Conservation (phyloP, 2,113 vertebrate genomes). For the Mesembrinibis cayennensis region DNA sequence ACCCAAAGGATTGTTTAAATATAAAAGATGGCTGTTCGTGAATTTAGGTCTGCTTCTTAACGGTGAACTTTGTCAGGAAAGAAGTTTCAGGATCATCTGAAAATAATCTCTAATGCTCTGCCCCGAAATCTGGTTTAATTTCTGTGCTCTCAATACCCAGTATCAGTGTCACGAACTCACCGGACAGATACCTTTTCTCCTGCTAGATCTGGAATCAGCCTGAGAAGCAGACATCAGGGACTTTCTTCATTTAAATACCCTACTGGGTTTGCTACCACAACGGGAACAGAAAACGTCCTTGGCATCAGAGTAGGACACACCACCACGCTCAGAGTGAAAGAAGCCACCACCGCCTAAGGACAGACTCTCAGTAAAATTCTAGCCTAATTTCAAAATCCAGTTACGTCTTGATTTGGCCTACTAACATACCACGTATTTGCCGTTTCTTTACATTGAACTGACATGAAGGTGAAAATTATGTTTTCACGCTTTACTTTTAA, state of each 20-base stretch:
- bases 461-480: fast-evolving
- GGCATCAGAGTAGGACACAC: fast-evolving
- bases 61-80: not conserved
- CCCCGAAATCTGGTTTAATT: not conserved
- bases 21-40: not conserved
- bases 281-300: not conserved
- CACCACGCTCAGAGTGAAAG: not conserved
- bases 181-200: not conserved
- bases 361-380: not conserved
- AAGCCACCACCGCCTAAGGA: not conserved
- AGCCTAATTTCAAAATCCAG: not conserved
- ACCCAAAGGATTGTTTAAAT: not conserved
- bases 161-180: not conserved
- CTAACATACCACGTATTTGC: fast-evolving
- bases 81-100: not conserved
- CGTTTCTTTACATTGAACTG: not conserved
- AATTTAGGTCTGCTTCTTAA: not conserved
- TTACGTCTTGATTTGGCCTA: not conserved
- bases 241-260: not conserved
- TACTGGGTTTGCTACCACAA: not conserved
- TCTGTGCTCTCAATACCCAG: not conserved
- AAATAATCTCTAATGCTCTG: not conserved
- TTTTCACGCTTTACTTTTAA: not conserved
- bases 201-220: not conserved
- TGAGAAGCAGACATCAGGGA: not conserved